A percentile compares a stretch with the other conserved stretches of the same genome.
phyloP scores from a whole-genome alignment of 2,113 vertebrate genomes.

The Mellivora capensis region DNA sequence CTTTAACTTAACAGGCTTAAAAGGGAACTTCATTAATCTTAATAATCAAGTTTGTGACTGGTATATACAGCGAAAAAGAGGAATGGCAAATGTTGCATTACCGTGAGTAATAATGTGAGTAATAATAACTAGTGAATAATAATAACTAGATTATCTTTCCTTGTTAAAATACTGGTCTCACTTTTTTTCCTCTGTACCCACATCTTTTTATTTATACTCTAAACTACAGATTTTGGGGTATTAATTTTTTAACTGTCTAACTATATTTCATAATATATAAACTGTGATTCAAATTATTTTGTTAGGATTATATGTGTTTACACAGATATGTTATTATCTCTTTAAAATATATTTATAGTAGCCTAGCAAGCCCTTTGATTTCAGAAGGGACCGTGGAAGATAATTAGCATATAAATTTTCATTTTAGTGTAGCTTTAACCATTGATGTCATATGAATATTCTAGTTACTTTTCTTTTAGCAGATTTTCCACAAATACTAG shows the following conservation, averaged over 20 bases:
- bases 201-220: slow-evolving; percentile 45
- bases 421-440: slow-evolving; percentile 68
- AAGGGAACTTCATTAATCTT: slow-evolving; percentile 13
- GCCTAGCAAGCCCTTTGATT: slow-evolving; percentile 65
- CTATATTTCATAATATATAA: slow-evolving; percentile 46
- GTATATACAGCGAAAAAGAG: slow-evolving; percentile 15
- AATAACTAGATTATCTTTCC: neutral
- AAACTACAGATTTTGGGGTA: slow-evolving; percentile 23
- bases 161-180: slow-evolving; percentile 40
- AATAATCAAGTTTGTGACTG: slow-evolving; percentile 3
- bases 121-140: too few species aligned
- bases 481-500: slow-evolving; percentile 72
- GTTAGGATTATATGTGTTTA: slow-evolving; percentile 45
- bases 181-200: slow-evolving; percentile 24
- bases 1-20: slow-evolving; percentile 44
- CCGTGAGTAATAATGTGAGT: neutral
- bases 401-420: slow-evolving; percentile 65
- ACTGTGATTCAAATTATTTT: slow-evolving; percentile 45
- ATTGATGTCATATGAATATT: slow-evolving; percentile 67
- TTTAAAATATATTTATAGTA: slow-evolving; percentile 61
- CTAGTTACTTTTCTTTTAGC: slow-evolving; percentile 68
- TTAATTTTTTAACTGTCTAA: slow-evolving; percentile 44
- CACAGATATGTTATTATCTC: slow-evolving; percentile 37
- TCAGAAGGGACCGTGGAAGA: slow-evolving; percentile 26
- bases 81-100: neutral